phyloP scores from a whole-genome alignment of 2,113 vertebrate genomes.

The Callipepla squamata region DNA sequence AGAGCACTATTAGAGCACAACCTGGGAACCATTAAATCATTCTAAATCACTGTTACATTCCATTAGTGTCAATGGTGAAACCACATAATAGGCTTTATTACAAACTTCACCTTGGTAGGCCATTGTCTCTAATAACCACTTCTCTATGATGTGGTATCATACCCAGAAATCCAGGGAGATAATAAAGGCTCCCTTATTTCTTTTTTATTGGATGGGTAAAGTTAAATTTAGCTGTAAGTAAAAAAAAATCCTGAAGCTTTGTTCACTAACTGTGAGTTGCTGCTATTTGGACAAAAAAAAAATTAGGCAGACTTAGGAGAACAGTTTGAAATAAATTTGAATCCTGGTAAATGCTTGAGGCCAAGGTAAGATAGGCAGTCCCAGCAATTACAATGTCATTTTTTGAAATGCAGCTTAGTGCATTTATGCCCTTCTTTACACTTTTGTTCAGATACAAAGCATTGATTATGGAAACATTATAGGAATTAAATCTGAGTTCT shows the following conservation, averaged over 20 bases:
- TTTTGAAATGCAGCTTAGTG: slow-evolving; percentile 68
- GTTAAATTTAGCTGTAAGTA: slow-evolving; percentile 86
- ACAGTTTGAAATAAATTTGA: slow-evolving; percentile 80
- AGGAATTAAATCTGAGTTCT: slow-evolving; percentile 70
- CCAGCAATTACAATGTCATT: slow-evolving; percentile 74
- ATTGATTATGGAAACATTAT: slow-evolving; percentile 78
- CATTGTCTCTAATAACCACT: slow-evolving; percentile 95
- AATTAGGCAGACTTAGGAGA: slow-evolving; percentile 75
- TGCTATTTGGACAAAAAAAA: slow-evolving; percentile 79
- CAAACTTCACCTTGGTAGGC: slow-evolving; percentile 96
- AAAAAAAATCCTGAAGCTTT: slow-evolving; percentile 78
- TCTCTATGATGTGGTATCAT: slow-evolving; percentile 86
- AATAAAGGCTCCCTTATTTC: slow-evolving; percentile 87
- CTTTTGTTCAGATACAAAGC: slow-evolving; percentile 74
- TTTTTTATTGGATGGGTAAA: slow-evolving; percentile 88
- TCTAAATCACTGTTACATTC: slow-evolving; percentile 99
- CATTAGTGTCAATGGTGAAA: slow-evolving; percentile 99
- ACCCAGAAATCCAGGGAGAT: slow-evolving; percentile 86
- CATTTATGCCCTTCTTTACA: slow-evolving; percentile 73
- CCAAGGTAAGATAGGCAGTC: slow-evolving; percentile 74
- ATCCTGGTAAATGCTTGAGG: slow-evolving; percentile 72
- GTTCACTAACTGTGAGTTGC: slow-evolving; percentile 80
- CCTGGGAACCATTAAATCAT: slow-evolving; percentile 99
- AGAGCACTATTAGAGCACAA: slow-evolving; percentile 98
- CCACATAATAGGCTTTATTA: slow-evolving; percentile 98